A percentile compares a stretch with the other conserved stretches of the same genome.
phyloP scores from a whole-genome alignment of 2,797 vertebrate genomes.

The Sorex maritimensis region DNA sequence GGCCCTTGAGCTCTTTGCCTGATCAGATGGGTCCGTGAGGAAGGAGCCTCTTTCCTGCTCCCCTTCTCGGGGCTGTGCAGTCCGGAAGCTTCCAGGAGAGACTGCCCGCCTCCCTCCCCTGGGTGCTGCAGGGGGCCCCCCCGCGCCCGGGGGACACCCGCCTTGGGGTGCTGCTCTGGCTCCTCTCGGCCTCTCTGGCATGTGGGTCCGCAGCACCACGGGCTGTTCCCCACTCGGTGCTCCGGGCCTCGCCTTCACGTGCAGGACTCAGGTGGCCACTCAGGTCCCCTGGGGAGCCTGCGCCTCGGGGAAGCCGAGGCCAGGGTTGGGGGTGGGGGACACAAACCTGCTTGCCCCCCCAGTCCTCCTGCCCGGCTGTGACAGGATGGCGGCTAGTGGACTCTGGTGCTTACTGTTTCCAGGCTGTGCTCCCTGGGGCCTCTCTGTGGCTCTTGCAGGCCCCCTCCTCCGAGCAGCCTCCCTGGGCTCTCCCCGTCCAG shows the following conservation, averaged over 20 bases:
- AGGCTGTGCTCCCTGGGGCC: fast-evolving
- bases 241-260: not conserved
- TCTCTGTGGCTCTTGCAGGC: fast-evolving
- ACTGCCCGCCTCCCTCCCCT: too few species aligned
- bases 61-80: not conserved
- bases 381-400: not conserved
- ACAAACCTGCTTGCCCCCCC: fast-evolving
- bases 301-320: too few species aligned
- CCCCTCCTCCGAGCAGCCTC: not conserved
- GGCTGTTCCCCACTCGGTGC: too few species aligned
- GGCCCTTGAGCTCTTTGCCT: too few species aligned
- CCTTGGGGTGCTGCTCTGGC: not conserved
- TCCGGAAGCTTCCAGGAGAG: not conserved
- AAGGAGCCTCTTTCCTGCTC: not conserved
- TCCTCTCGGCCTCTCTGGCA: too few species aligned
- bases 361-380: not conserved
- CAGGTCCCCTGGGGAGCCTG: too few species aligned
- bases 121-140: not conserved
- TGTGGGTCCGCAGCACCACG: too few species aligned
- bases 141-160: not conserved
- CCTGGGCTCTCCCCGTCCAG: not conserved
- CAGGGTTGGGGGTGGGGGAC: not conserved
- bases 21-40: too few species aligned
- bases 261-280: not conserved
- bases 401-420: not conserved